Evolutionary conservation across 2,888 invertebrate genomes (phyloP), one percentile per base, ranked within the genome.

Genomic region (Drosophila greeni): DNA sequence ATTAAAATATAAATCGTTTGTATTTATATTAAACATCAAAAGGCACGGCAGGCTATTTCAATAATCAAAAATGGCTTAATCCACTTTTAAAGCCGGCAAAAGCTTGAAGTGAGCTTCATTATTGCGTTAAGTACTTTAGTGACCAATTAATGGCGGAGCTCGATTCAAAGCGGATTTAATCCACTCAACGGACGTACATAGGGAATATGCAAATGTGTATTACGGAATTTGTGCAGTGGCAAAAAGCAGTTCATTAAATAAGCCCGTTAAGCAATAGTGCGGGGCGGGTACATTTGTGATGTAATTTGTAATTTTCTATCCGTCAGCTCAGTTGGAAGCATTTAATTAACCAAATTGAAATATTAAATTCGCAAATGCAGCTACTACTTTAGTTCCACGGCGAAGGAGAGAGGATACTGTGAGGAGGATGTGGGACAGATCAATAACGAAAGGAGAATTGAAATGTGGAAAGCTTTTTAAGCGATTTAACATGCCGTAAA

Each of bases 401-500:
- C 29, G 20, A 9, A 1, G 23, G 18, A 5, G 14, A 0, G 9
- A 31, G 20, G 18, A 11, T 14, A 23, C 29, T n/a, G 9, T n/a
- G n/a, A n/a, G n/a, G n/a, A 20, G 26, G 36, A 70, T 77, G 68
- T 70, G 62, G 65, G 76, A 66, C 40, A 54, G 74, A 66, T 76
- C 76, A 68, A 74, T 74, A 70, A 55, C 42, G 65, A 64, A 55
- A 47, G 58, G 58, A 39, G 37, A 56, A 61, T 61, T 48, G 47
- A 65, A 51, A 65, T 57, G 47, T 66, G 57, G 66, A 47, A 52
- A 48, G 66, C 66, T 51, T 66, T 72, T 65, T 70, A 76, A 55
- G 67, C 73, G 70, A 71, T 66, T 80, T 75, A 66, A 71, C 67
- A 68, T 67, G 64, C 61, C 65, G 67, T 66, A 66, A 74, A 70